phyloP scores from a whole-genome alignment of 2,113 vertebrate genomes.

The Orycteropus afer region DNA sequence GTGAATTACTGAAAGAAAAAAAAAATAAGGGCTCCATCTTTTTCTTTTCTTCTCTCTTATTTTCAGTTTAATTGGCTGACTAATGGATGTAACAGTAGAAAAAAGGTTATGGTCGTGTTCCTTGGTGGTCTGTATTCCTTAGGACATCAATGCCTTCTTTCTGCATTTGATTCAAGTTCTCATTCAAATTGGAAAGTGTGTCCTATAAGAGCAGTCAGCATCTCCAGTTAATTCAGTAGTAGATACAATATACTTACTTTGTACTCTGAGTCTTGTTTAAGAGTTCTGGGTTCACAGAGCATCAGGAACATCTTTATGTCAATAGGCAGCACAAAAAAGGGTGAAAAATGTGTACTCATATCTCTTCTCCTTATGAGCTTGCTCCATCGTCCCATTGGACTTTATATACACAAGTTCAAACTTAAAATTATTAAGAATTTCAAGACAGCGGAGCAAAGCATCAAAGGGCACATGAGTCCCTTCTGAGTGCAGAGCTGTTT shows the following conservation, averaged over 20 bases:
- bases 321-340: neutral
- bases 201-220: neutral
- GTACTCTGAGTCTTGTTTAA: neutral
- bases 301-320: neutral
- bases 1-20: neutral
- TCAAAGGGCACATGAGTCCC: neutral
- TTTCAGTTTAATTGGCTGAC: neutral
- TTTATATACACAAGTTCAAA: neutral
- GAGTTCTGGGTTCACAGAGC: neutral
- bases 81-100: neutral
- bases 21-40: neutral
- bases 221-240: neutral
- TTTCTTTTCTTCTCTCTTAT: neutral
- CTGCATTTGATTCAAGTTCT: neutral
- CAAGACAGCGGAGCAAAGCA: neutral
- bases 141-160: neutral
- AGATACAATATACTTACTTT: neutral
- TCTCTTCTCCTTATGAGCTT: neutral
- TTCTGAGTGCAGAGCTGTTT: neutral
- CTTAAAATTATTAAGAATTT: neutral
- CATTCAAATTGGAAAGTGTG: neutral
- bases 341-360: neutral
- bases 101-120: neutral
- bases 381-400: neutral
- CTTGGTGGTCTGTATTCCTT: neutral